phyloP scores from a whole-genome alignment of 2,888 invertebrate species.

The Gastracanthus pulcherrimus region DNA sequence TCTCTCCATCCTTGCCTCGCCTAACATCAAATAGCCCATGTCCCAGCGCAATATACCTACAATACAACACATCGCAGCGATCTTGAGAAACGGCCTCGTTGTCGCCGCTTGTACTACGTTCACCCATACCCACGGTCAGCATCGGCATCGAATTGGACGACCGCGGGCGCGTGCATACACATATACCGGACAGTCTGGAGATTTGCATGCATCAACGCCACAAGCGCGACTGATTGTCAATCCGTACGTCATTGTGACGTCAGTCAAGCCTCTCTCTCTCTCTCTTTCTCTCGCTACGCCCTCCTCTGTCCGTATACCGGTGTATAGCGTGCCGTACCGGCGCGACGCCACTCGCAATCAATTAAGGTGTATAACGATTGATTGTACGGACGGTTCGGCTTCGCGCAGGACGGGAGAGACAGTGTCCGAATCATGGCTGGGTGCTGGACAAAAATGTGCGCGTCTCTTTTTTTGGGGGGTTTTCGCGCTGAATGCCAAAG shows the following conservation, averaged over 20 bases:
- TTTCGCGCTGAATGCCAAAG: too few relatives aligned
- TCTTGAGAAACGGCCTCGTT: slow-evolving; percentile 49
- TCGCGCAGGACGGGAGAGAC: not conserved
- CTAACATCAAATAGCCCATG: too few relatives aligned
- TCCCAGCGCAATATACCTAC: too few relatives aligned
- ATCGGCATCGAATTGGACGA: not conserved
- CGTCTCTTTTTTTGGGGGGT: not conserved
- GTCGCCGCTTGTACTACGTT: not conserved
- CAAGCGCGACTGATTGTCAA: slow-evolving; percentile 77
- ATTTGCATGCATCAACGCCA: slow-evolving; percentile 77
- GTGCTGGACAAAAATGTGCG: not conserved
- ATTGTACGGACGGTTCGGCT: slow-evolving; percentile 64
- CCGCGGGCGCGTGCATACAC: not conserved
- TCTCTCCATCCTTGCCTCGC: not conserved
- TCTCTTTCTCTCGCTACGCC: too few relatives aligned
- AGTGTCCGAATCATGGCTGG: too few relatives aligned
- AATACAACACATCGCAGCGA: not conserved
- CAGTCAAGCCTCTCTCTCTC: slow-evolving; percentile 70
- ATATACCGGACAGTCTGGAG: slow-evolving; percentile 65
- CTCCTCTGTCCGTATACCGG: not conserved
- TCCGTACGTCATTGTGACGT: slow-evolving; percentile 76
- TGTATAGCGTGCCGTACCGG: not conserved
- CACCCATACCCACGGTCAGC: not conserved
- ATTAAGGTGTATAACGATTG: slow-evolving; percentile 73
- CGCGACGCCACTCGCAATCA: slow-evolving; percentile 75